Evolutionary conservation across 2,113 vertebrate genomes (phyloP).

Genomic region (Etheostoma spectabile): DNA sequence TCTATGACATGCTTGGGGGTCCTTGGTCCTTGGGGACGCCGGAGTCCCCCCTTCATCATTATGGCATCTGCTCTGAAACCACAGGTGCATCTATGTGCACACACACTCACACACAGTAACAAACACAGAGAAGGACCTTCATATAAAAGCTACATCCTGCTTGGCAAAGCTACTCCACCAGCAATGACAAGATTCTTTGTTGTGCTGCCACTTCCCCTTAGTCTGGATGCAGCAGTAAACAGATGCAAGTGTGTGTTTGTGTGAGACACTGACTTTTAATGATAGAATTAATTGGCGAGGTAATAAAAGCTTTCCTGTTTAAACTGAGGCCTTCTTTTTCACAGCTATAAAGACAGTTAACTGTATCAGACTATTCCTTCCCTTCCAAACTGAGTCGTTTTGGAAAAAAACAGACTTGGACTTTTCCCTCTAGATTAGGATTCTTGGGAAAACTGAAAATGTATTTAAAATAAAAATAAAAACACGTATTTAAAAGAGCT

Average conservation of each 20-base stretch:
- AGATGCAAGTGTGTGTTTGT: constrained; percentile 21
- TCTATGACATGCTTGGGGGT: too few relatives aligned
- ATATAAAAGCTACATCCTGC: constrained; percentile 65
- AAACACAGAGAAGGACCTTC: constrained; percentile 40
- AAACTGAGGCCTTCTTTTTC: neutral
- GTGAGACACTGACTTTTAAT: constrained; percentile 42
- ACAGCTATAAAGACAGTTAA: constrained; percentile 10
- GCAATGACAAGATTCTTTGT: constrained; percentile 73
- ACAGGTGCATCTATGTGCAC: constrained; percentile 69
- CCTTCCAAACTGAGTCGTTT: neutral
- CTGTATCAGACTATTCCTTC: neutral
- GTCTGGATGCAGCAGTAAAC: constrained; percentile 42
- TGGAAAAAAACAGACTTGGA: neutral
- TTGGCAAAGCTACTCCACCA: constrained; percentile 52
- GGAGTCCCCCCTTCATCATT: constrained; percentile 4
- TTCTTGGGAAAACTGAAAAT: neutral
- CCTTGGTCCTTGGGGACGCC: too few relatives aligned
- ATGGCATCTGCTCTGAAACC: constrained; percentile 15
- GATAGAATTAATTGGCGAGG: constrained; percentile 37
- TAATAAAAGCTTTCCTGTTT: constrained; percentile 43
- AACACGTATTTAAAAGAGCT: neutral
- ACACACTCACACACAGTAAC: constrained; percentile 22
- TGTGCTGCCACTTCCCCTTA: constrained; percentile 62
- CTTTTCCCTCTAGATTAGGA: neutral
- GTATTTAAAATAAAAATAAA: neutral